These are phyloP conservation scores for Lonchura striata DNA, from an alignment of 2,113 vertebrate genomes.

Conservation along the genomic window DNA sequence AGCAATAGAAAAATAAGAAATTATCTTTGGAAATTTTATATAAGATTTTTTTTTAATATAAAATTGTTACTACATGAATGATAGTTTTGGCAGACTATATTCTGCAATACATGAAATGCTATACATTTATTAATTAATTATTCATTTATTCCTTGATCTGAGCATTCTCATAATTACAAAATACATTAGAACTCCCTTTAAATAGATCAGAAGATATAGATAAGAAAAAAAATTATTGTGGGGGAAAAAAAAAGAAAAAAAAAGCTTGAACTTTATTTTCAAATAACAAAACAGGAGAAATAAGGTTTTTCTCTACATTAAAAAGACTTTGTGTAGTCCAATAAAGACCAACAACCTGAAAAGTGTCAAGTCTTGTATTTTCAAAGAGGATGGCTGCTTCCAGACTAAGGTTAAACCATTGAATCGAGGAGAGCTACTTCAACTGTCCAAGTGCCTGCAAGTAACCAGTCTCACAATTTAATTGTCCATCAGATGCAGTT, in stretches of 20 bases:
- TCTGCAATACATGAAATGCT: background rate
- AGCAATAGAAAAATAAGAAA: background rate
- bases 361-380: background rate
- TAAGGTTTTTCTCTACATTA: background rate
- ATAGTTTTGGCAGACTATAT: background rate
- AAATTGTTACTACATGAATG: background rate
- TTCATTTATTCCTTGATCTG: background rate
- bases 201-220: background rate
- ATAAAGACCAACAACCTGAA: background rate
- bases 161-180: background rate
- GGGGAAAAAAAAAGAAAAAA: accelerated
- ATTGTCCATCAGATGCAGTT: background rate
- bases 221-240: background rate
- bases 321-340: background rate
- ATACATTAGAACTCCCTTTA: background rate
- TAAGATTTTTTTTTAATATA: background rate
- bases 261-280: background rate
- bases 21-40: background rate
- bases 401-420: background rate
- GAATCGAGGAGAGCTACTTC: background rate
- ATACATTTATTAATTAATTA: background rate
- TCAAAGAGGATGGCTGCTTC: background rate
- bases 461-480: background rate
- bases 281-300: background rate
- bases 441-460: background rate